Base-by-base conservation (phyloP, 1,140 invertebrate species). In the Aphis gossypii region DNA sequence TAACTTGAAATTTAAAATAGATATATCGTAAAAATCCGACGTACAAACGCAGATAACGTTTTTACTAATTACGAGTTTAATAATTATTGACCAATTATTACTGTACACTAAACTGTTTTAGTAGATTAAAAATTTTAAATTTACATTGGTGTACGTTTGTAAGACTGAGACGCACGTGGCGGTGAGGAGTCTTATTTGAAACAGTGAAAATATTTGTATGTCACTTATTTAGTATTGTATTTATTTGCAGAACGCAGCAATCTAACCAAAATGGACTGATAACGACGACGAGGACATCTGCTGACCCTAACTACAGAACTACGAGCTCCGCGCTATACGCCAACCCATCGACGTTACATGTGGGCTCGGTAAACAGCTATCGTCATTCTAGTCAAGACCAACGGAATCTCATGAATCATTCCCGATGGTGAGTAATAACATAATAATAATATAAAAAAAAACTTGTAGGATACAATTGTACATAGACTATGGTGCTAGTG, bases 261-360 rank as follows among this genome's bases (percentile, higher is more conserved):
- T 30, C 89, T 38, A 68, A 90, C n/a, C 46, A 88, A 41, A 88
- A n/a, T 20, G 60, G 54, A 14, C 83, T 9, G 44, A 30, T 25
- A 9, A 23, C 23, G 82, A 46, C 38, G 83, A 44, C 41, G 48
- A 38, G 82, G 35, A 48, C 54, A 11, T 1, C 54, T 2, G 51
- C 30, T 48, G 68, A 92, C n/a, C 44, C 35, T 18, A 94, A 91
- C n/a, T 46, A 35, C 41, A 93, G 92, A 46, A 20, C 68, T 38
- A 60, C 68, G 54, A 94, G 94, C 21, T 94, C 94, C 7, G 94
- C 94, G 60, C 68, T 94, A 14, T 94, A 94, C 51, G 94, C 93
- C 20, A 94, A 94, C 51, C 94, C 94, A 30, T 91, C 93, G 1
- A 92, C 94, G 0, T 68, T 94, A 21, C 86, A 76, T n/a, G 30